Conservation (phyloP, 1,140 invertebrate species). For the Euschistus heros region DNA sequence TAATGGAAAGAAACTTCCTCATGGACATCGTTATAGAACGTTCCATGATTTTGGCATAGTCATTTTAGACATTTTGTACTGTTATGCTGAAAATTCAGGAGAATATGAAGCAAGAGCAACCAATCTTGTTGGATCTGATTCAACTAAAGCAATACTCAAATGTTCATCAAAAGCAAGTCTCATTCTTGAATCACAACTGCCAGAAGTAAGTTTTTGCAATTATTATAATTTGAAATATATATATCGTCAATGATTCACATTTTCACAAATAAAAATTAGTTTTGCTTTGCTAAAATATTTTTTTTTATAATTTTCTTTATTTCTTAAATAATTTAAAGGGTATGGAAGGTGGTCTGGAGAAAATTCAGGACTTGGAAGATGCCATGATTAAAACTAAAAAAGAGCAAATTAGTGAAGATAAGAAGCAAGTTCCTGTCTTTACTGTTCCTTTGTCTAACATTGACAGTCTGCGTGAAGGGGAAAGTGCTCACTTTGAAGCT, state of each 20-base stretch:
- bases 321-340: constrained; percentile 40
- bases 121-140: constrained; percentile 83
- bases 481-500: constrained; percentile 91
- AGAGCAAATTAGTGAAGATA: constrained; percentile 54
- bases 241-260: neutral
- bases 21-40: constrained; percentile 87
- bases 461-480: constrained; percentile 73
- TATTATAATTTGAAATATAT: constrained; percentile 11
- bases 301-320: too few relatives aligned
- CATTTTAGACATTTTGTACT: constrained; percentile 90
- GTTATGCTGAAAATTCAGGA: constrained; percentile 93
- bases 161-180: constrained; percentile 84
- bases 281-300: neutral
- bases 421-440: constrained; percentile 77
- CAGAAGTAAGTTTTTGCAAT: constrained; percentile 47
- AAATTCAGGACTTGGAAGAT: constrained; percentile 86
- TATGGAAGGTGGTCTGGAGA: constrained; percentile 85
- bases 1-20: constrained; percentile 82
- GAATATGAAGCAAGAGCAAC: constrained; percentile 83
- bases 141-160: constrained; percentile 71
- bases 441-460: constrained; percentile 80
- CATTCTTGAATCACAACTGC: constrained; percentile 89
- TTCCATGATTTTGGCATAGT: constrained; percentile 97
- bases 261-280: too few relatives aligned
- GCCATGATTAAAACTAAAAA: constrained; percentile 60